Percentiles rank a stretch among this genome's conserved stretches.
phyloP scores from a whole-genome alignment of 1,140 invertebrate genomes.

The Panagrolaimus sp. region DNA sequence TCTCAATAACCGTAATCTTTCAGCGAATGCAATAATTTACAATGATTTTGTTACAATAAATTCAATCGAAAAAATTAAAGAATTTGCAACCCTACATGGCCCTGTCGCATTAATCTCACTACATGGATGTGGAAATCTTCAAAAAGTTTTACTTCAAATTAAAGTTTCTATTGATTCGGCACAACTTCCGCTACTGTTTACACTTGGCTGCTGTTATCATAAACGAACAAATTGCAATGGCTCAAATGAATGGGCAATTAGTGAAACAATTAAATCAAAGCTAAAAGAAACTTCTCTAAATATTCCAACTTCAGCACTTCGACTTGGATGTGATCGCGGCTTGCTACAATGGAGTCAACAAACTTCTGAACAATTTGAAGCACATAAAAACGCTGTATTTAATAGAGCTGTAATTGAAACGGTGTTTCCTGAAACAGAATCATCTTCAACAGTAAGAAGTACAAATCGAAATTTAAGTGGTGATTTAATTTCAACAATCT shows the following conservation, averaged over 20 bases:
- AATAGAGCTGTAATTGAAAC: not conserved
- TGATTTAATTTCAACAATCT: not conserved
- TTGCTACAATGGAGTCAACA: not conserved
- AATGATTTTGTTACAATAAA: no score
- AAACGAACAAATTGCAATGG: not conserved
- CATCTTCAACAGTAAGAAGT: not conserved
- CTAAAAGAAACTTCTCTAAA: not conserved
- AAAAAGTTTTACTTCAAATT: not conserved
- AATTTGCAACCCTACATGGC: not conserved
- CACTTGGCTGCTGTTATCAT: conserved; percentile 1
- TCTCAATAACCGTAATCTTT: not conserved
- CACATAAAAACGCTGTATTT: not conserved
- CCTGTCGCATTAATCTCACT: not conserved
- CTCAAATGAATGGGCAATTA: not conserved
- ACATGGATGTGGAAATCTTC: conserved; percentile 10
- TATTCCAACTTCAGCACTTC: not conserved
- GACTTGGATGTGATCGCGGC: not conserved
- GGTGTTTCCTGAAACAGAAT: not conserved
- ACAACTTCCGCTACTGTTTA: not conserved
- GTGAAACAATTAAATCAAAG: not conserved
- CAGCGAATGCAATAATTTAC: not conserved
- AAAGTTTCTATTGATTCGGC: not conserved
- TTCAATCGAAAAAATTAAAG: not conserved
- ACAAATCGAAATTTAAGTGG: not conserved
- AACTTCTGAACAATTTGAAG: not conserved